A percentile compares a stretch with the other conserved stretches of the same genome.
Evolutionary conservation across 1,140 invertebrate species (phyloP).

Genomic region (Aphelenchoides fujianensis): DNA sequence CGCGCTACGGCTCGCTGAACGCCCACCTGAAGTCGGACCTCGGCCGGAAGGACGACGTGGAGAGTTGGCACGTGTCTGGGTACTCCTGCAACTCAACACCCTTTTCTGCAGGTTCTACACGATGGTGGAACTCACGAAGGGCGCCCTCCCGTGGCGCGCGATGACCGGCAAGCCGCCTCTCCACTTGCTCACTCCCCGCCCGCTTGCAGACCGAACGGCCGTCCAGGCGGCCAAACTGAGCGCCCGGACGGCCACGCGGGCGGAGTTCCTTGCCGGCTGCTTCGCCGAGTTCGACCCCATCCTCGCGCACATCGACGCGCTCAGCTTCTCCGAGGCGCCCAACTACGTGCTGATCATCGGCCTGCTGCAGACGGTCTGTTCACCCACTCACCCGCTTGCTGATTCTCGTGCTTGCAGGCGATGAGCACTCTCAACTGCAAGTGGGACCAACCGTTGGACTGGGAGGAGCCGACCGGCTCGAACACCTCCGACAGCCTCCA

Average conservation of each 20-base stretch:
- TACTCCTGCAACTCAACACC: neutral
- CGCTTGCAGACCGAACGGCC: constrained; percentile 21
- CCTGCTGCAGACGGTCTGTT: neutral
- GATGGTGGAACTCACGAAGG: constrained; percentile 46
- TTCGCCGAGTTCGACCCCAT: constrained; percentile 35
- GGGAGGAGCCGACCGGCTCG: neutral
- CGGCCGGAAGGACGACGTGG: constrained; percentile 36
- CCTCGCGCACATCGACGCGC: constrained; percentile 30
- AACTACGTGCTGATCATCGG: constrained; percentile 29
- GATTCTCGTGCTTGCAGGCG: neutral
- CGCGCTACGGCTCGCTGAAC: constrained; percentile 97
- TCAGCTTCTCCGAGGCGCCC: constrained; percentile 5
- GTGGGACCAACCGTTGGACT: neutral
- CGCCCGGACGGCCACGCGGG: constrained; percentile 15
- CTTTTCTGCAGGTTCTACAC: constrained; percentile 50
- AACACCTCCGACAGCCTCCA: too few relatives aligned
- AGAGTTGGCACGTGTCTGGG: constrained; percentile 18
- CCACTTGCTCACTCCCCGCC: neutral
- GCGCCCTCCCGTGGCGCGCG: constrained; percentile 45
- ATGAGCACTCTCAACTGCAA: neutral
- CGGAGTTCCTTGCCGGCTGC: constrained; percentile 36
- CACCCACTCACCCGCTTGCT: neutral
- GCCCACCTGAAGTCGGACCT: constrained; percentile 86
- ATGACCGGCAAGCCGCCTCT: constrained; percentile 28
- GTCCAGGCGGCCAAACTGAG: constrained; percentile 30